Base-by-base conservation (phyloP, 2,888 invertebrate genomes). In the Macrophya alboannulata region DNA sequence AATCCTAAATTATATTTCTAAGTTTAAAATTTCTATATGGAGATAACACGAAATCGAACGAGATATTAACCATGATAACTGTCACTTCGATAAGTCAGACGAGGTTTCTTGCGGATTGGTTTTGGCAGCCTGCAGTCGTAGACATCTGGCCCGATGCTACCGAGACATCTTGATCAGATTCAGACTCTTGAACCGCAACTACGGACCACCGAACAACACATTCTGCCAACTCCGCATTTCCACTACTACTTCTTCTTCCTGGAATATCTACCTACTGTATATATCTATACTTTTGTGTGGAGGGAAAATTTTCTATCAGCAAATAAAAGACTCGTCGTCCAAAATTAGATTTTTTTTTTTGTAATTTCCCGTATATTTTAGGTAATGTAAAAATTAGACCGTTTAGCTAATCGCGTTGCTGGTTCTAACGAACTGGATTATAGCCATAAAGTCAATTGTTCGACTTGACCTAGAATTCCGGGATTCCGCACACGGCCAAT, bases 141-240 rank as follows among this genome's bases (percentile, higher is more conserved):
- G 77, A 77, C 77, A 77, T 77, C 77, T 77, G 77, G 77, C 37
- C n/a, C 77, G 25, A 77, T 77, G 55, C 77, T 51, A 51, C 48
- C 55, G 48, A 55, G 37, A 77, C 77, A 77, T 77, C 77, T 77
- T 77, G 77, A 77, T 77, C 51, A 55, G 77, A 74, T 45, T 45
- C 51, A 77, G 77, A 77, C 77, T 48, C 25, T 51, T 31, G 0
- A 31, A 25, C 51, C 45, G 74, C 43, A 74, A 45, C 45, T 43
- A 43, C 37, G 77, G 48, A 43, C 55, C 31, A 77, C 77, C 51
- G 77, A 77, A 77, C 72, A 74, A 74, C n/a, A 74, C 45, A 45
- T 43, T 45, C 43, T 45, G 72, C 72, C 72, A 74, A 74, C 72
- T 74, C 72, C n/a, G 72, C 43, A 74, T 74, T 74, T 74, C 72